Evolutionary conservation across 2,888 invertebrate species (phyloP), one percentile per base, ranked within the genome.

Genomic region (Ormyrus thymus): DNA sequence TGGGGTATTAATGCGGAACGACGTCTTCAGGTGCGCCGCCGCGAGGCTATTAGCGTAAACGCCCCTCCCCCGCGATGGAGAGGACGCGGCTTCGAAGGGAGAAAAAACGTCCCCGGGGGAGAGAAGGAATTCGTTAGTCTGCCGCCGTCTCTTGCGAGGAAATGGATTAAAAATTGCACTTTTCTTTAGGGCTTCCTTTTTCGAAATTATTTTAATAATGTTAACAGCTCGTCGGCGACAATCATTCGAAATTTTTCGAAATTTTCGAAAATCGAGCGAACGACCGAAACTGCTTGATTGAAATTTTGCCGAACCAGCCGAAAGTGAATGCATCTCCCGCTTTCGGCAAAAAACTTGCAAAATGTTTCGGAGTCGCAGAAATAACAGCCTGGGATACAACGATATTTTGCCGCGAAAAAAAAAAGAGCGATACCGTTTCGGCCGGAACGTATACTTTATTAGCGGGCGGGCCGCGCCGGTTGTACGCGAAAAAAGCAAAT

Each of bases 1-100:
- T 61, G 65, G 48, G 62, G 51, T 64, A 78, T 74, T 70, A 74
- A 78, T 78, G 50, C 50, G 50, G 70, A 75, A 79, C 65, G 70
- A 70, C 70, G 74, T 58, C 58, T 69, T 62, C 64, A 56, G 73
- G 66, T 73, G 58, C 9, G n/a, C 64, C 45, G 51, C 51, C 46
- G 48, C 58, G 76, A 68, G 65, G 71, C 76, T 71, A 76, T 71
- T 71, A 76, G 13, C 43, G 43, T 29, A 29, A 51, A n/a, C 50
- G 43, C n/a, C 13, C 13, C 55, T 55, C 13, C 29, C 15, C 45
- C 56, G 64, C 7, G 73, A 45, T 6, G 46, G 9, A 46, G 64
- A 29, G 29, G 53, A 62, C 8, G 48, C 7, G 53, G 51, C 11
- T 43, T 9, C 29, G 29, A 29, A 29, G 29, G 29, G 4, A 4